A percentile compares a stretch with the other conserved stretches of the same genome.
Evolutionary conservation across 2,888 invertebrate genomes (phyloP).

Genomic region (Epirrita christyi): DNA sequence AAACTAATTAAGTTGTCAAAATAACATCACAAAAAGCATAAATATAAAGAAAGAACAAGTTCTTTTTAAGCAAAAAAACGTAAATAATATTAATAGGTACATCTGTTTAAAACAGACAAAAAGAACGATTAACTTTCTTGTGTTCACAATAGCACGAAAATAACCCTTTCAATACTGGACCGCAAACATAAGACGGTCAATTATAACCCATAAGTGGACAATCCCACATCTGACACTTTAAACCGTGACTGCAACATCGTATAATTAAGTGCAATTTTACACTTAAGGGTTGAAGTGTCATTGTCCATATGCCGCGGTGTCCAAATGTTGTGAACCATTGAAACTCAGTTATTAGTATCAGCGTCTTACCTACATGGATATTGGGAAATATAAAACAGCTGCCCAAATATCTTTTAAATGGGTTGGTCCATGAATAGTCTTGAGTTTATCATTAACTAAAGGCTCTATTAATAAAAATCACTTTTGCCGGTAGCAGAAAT

Average conservation of each 20-base stretch:
- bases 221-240: constrained; percentile 77
- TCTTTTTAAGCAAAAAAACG: constrained; percentile 7
- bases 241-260: constrained; percentile 69
- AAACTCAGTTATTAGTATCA: constrained; percentile 38
- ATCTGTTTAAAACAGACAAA: constrained; percentile 36
- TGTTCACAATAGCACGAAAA: constrained; percentile 55
- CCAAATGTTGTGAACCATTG: constrained; percentile 52
- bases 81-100: constrained; percentile 26
- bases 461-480: too few relatives aligned
- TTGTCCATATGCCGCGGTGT: constrained; percentile 68
- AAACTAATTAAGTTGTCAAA: constrained; percentile 6
- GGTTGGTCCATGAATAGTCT: constrained; percentile 5
- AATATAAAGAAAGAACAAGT: constrained; percentile 1
- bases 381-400: constrained; percentile 43
- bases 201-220: constrained; percentile 73
- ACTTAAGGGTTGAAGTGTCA: constrained; percentile 65
- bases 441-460: not conserved
- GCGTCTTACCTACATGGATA: constrained; percentile 32
- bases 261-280: constrained; percentile 76
- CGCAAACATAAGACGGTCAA: constrained; percentile 53
- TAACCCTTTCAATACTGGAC: constrained; percentile 59
- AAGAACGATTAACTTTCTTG: constrained; percentile 48
- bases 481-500: too few relatives aligned
- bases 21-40: constrained; percentile 2
- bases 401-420: constrained; percentile 27